Conservation (phyloP, 2,113 vertebrate species). For the Onychostoma macrolepis region DNA sequence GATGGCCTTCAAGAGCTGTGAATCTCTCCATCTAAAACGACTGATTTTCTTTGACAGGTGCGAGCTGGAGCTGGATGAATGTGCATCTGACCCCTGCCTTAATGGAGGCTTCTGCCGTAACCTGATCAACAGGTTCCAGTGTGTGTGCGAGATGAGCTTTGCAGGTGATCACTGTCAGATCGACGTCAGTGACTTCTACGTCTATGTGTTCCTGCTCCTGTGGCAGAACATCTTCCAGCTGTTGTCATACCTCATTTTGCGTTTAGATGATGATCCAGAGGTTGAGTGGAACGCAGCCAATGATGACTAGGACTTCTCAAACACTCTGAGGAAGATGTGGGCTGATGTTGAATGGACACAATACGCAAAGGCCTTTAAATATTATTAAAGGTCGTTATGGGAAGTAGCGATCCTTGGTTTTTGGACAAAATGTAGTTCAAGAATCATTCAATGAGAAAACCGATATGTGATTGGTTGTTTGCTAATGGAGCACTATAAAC, state of each 20-base stretch:
- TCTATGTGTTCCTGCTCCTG: conserved; percentile 84
- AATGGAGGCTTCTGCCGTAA: conserved; percentile 86
- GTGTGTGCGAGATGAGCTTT: conserved; percentile 83
- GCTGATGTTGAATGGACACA: background rate
- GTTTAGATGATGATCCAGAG: conserved; percentile 86
- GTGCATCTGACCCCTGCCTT: conserved; percentile 82
- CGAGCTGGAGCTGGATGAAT: conserved; percentile 86
- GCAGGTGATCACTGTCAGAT: conserved; percentile 84
- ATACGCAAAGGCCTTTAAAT: background rate
- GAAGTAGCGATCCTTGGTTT: background rate
- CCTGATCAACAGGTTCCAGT: conserved; percentile 80
- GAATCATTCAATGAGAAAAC: background rate
- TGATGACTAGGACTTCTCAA: conserved; percentile 26
- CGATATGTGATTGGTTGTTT: background rate
- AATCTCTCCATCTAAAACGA: background rate
- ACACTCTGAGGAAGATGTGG: background rate
- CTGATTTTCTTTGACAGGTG: conserved; percentile 74
- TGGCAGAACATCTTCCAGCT: conserved; percentile 95
- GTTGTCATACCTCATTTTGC: conserved; percentile 86
- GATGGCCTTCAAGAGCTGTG: background rate
- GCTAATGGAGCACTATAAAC: background rate
- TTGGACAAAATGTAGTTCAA: background rate
- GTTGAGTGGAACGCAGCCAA: conserved; percentile 80
- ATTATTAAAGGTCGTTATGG: background rate
- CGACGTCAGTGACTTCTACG: conserved; percentile 88